Base-by-base conservation (phyloP, 2,797 vertebrate genomes). In the Sebastes vulpes region DNA sequence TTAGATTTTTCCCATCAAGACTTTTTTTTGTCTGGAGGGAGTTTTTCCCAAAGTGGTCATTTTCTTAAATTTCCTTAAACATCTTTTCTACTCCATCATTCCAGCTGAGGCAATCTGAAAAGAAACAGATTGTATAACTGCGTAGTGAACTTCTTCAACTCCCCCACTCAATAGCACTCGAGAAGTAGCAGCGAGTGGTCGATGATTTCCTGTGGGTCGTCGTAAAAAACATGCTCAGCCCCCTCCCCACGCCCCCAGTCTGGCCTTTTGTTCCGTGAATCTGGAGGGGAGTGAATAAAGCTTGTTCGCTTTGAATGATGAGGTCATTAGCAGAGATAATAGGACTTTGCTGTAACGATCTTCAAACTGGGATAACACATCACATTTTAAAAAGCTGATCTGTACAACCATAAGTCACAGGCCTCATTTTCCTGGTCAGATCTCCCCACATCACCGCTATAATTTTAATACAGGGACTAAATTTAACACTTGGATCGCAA, bases 271-370 rank as follows among this genome's bases (percentile, higher is more conserved):
- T 89, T 85, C 75, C 74, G 76, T 74, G 57, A 72, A 77, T 77
- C 73, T 74, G 57, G 59, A 87, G 35, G 54, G 70, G 61, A 88
- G 75, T 74, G 78, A 88, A 86, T 82, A 81, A 91, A 90, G 85
- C 85, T 83, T 65, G 77, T 80, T 89, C 76, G 26, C 72, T 85
- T 77, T 94, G 87, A 94, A 88, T 83, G 85, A 95, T 95, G 89
- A 92, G 79, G 90, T 90, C 90, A 94, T 94, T 95, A 95, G 87
- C 83, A 83, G 75, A 88, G 88, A 92, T 94, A 95, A 95, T 93
- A 92, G 79, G 87, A 89, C 88, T 89, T 69, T 84, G 69, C 76
- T 87, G 88, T 92, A 90, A 93, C 65, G 61, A 92, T 90, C 90
- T 85, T 78, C 87, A 93, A 91, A 85, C 63, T 82, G 58, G 72